Evolutionary conservation across 2,888 invertebrate species (phyloP).

Genomic region (Catotricha subobsoleta): DNA sequence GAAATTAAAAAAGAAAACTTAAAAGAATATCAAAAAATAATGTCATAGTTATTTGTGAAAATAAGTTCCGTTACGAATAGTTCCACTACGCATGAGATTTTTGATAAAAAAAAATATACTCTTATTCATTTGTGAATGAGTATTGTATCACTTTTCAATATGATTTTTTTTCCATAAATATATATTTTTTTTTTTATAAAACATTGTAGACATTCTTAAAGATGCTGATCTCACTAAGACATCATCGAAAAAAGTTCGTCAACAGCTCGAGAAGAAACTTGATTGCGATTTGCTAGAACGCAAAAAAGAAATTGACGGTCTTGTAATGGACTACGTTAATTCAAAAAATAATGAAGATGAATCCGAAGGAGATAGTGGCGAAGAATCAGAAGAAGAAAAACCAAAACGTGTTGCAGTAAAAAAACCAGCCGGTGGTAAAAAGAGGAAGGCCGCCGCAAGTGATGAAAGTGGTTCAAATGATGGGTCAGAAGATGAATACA

Average conservation of each 20-base stretch:
- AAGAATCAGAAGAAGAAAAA: conserved; percentile 21
- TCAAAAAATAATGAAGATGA: conserved; percentile 21
- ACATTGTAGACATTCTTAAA: conserved; percentile 64
- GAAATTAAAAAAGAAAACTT: not conserved
- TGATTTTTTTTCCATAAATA: not conserved
- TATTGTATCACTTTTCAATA: not conserved
- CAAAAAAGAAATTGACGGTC: conserved; percentile 71
- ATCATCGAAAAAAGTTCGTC: conserved; percentile 77
- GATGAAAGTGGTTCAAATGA: conserved; percentile 17
- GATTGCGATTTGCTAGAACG: conserved; percentile 56
- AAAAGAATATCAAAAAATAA: not conserved
- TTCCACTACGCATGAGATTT: too few relatives aligned
- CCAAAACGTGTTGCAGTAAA: conserved; percentile 35
- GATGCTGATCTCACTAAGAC: conserved; percentile 68
- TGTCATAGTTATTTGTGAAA: too few relatives aligned
- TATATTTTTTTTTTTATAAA: not conserved
- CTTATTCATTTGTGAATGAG: not conserved
- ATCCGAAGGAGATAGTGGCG: conserved; percentile 31
- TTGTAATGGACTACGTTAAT: conserved; percentile 62
- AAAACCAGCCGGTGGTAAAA: conserved; percentile 22
- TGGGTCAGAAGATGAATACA: conserved; percentile 13
- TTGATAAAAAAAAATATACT: not conserved
- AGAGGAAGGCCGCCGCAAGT: conserved; percentile 15
- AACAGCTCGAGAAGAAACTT: conserved; percentile 65
- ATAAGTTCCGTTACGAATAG: too few relatives aligned